Evolutionary conservation across 1,140 invertebrate genomes (phyloP), one percentile per base, ranked within the genome.

Genomic region (Probaryconus sp.): DNA sequence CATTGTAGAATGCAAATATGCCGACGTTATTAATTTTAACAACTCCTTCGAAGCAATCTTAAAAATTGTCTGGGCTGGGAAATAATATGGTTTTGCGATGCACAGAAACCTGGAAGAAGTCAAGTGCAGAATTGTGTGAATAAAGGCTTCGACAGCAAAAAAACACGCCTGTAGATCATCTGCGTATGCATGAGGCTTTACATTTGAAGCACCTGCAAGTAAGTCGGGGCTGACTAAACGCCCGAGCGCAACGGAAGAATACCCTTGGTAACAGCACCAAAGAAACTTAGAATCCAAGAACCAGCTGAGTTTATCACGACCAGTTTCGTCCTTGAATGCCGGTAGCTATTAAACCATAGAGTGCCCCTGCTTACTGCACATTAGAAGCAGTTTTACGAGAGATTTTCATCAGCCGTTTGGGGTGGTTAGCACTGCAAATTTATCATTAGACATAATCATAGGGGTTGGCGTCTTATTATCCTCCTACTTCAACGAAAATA

Each of bases 201-300:
- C 60, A 64, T 75, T 69, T 45, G 72, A 69, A 75, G 72, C 72
- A 75, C 72, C 72, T 75, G 72, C 65, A 65, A n/a, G 64, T 53
- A 69, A 65, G 58, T 74, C 56, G 38, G n/a, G n/a, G 31, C 64
- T 58, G 60, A 65, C 60, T 58, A 64, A 65, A 72, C 33, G 48
- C 42, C 38, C 40, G 11, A 5, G 28, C 18, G 48, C 38, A 67
- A 73, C 71, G 71, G 50, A 69, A 75, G 72, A 69, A 65, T 69
- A 69, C 72, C 65, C 72, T 75, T 69, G 53, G 72, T 65, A 75
- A 75, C 72, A 69, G 63, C 53, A 5, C 38, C 43, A 51, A 17
- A 20, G 63, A 68, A 64, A n/a, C n/a, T 69, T 69, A 75, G 65
- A 75, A 75, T 64, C 60, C 33, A 61, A 45, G 30, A 69, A 60